These are phyloP conservation scores for Ptiloglossa arizonensis DNA, from an alignment of 1,140 invertebrate genomes.

Conservation along the genomic window DNA sequence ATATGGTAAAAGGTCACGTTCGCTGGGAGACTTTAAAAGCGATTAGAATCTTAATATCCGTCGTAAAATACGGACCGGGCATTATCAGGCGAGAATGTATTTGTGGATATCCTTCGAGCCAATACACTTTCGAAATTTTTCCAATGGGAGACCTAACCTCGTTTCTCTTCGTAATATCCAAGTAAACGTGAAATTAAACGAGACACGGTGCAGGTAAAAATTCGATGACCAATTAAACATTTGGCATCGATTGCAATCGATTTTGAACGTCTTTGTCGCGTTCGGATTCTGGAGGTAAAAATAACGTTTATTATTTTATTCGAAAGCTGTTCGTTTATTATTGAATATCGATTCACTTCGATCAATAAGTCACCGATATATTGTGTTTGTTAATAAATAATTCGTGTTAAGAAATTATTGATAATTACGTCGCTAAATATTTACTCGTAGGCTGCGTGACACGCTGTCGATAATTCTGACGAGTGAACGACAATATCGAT, in stretches of 20 bases:
- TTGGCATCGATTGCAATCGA: not conserved
- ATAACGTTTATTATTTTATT: not conserved
- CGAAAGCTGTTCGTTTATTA: not conserved
- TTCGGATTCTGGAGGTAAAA: not conserved
- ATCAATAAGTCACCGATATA: not conserved
- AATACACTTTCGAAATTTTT: conserved; percentile 21
- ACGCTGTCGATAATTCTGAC: not conserved
- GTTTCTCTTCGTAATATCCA: not conserved
- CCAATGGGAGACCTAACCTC: not conserved
- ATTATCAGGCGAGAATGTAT: conserved; percentile 40
- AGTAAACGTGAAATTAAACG: not conserved
- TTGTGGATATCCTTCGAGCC: conserved; percentile 30
- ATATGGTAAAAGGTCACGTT: conserved; percentile 47
- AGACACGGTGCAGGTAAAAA: not conserved
- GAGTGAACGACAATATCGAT: not conserved
- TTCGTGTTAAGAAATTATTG: conserved; percentile 1
- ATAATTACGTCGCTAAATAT: conserved; percentile 20
- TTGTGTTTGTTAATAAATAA: not conserved
- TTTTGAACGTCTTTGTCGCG: not conserved
- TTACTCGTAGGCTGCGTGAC: not conserved
- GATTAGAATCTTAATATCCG: conserved; percentile 53
- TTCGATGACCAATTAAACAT: no score
- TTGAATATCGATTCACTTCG: not conserved
- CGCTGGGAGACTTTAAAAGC: conserved; percentile 48
- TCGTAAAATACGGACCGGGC: conserved; percentile 38